Conservation (phyloP, 2,888 invertebrate genomes). For the Hydraecia micacea region DNA sequence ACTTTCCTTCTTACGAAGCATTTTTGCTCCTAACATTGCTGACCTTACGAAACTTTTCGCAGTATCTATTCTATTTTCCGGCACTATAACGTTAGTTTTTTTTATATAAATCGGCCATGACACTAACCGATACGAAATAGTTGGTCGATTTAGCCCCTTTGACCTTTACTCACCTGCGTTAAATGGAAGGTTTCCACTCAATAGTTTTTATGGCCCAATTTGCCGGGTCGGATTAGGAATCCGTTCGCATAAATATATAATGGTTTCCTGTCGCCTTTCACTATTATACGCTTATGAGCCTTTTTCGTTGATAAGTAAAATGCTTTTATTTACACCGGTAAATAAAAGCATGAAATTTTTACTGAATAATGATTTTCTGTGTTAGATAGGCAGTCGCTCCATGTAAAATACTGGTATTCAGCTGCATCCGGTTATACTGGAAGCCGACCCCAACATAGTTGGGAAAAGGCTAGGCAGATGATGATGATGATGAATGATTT, state of each 20-base stretch:
- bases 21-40: slow-evolving; percentile 9
- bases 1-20: background rate
- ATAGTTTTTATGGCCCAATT: slow-evolving; percentile 50
- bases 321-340: background rate
- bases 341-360: no score
- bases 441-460: no score
- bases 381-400: no score
- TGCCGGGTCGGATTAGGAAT: slow-evolving; percentile 27
- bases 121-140: slow-evolving; percentile 37
- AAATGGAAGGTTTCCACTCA: slow-evolving; percentile 37
- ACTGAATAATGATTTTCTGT: no score
- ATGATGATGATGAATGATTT: background rate
- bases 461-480: no score
- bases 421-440: no score
- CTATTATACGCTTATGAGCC: background rate
- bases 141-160: slow-evolving; percentile 1
- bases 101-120: slow-evolving; percentile 34
- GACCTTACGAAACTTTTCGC: slow-evolving; percentile 12
- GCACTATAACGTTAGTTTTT: slow-evolving; percentile 23
- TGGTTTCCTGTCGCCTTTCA: slow-evolving; percentile 6
- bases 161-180: slow-evolving; percentile 15
- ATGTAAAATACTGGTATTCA: no score
- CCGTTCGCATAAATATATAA: slow-evolving; percentile 18
- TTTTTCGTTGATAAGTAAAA: background rate
- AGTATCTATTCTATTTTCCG: slow-evolving; percentile 22